phyloP scores from a whole-genome alignment of 2,797 vertebrate genomes.

The Phataginus tetradactyla region DNA sequence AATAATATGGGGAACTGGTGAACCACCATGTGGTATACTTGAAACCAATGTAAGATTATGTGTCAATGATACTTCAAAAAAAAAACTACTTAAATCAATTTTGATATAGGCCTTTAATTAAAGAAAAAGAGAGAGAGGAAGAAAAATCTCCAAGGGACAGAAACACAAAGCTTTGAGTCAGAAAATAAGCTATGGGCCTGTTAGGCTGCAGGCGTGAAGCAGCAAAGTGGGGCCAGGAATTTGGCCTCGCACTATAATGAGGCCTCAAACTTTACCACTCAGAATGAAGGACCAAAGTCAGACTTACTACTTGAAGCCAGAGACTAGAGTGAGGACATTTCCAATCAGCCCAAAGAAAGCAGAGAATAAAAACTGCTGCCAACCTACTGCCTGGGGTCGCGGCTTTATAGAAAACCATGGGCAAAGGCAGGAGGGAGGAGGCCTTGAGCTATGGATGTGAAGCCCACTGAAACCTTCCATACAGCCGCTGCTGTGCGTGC shows the following conservation, averaged over 20 bases:
- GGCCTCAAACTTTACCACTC: background rate
- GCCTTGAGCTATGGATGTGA: background rate
- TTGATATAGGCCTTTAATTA: no score
- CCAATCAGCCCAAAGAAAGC: background rate
- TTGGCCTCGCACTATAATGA: background rate
- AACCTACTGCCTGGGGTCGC: background rate
- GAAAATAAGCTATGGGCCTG: background rate
- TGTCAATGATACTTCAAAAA: no score
- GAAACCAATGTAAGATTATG: no score
- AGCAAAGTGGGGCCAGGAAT: background rate
- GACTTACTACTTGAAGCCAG: background rate
- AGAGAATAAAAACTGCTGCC: background rate
- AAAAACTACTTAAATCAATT: no score
- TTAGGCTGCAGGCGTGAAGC: background rate
- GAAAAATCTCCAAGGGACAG: background rate
- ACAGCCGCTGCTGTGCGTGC: background rate
- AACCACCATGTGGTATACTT: no score
- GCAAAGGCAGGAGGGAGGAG: background rate
- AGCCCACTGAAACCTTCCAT: background rate
- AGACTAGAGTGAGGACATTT: background rate
- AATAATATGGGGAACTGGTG: no score
- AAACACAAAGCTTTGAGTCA: background rate
- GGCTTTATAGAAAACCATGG: background rate
- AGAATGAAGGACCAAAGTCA: conserved; percentile 19
- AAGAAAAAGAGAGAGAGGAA: no score